Percentiles rank a stretch among this genome's conserved stretches.
Evolutionary conservation across 2,113 vertebrate species (phyloP).

Genomic region (Plecturocebus donacophilus): DNA sequence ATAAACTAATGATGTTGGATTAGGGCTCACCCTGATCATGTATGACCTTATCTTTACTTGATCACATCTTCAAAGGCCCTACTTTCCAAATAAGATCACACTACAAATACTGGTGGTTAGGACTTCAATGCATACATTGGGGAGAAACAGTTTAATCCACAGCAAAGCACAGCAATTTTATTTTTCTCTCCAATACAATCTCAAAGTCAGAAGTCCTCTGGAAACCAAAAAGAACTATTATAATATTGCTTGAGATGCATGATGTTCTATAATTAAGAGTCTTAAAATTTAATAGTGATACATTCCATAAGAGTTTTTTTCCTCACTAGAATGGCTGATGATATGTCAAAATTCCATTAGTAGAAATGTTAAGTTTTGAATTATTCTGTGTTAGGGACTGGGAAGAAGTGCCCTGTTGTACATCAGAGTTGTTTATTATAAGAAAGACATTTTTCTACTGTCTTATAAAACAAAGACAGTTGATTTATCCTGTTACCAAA

Average conservation of each 20-base stretch:
- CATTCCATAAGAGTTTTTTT: neutral
- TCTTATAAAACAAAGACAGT: neutral
- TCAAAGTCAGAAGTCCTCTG: neutral
- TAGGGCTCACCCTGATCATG: accelerated
- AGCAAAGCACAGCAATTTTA: neutral
- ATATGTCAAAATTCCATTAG: neutral
- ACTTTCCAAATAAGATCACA: neutral
- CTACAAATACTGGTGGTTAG: neutral
- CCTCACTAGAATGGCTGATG: neutral
- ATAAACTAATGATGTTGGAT: no score
- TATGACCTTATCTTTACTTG: neutral
- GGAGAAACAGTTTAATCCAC: neutral
- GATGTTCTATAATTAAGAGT: neutral
- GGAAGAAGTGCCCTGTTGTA: neutral
- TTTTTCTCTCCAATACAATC: neutral
- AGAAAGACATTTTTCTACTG: neutral
- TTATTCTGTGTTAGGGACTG: neutral
- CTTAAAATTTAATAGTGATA: neutral
- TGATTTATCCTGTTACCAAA: neutral
- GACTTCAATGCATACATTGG: neutral
- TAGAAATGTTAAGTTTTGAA: neutral
- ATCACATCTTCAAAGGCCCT: neutral
- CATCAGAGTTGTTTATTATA: neutral
- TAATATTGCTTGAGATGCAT: neutral
- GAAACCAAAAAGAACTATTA: neutral